Percentiles rank a stretch among this genome's conserved stretches.
Evolutionary conservation across 2,797 vertebrate species (phyloP).

Genomic region (Propithecus perrieri): DNA sequence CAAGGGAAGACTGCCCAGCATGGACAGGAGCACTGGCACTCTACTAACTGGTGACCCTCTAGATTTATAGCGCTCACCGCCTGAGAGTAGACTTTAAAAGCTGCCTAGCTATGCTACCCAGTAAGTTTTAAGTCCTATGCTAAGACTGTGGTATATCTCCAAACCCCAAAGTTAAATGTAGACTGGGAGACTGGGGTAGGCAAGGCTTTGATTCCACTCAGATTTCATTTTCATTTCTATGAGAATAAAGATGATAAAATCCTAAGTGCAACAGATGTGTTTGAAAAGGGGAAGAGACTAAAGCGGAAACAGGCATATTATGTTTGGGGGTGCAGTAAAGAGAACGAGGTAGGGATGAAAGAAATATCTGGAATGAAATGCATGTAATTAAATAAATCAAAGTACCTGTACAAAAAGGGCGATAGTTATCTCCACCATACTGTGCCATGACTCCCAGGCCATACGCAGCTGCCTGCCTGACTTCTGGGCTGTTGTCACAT

Average conservation of each 20-base stretch:
- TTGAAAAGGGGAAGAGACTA: not conserved
- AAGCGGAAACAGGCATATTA: not conserved
- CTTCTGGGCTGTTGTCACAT: slow-evolving; percentile 96
- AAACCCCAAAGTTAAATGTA: not conserved
- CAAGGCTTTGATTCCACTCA: not conserved
- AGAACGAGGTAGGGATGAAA: not conserved
- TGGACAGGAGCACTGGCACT: not conserved
- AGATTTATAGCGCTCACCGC: not conserved
- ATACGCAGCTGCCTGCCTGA: slow-evolving; percentile 97
- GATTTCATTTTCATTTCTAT: not conserved
- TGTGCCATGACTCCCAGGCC: slow-evolving; percentile 98
- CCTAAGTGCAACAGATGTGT: not conserved
- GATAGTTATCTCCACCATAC: slow-evolving; percentile 95
- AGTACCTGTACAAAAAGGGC: slow-evolving; percentile 95
- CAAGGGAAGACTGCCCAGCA: too few species aligned
- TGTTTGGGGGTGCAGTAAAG: not conserved
- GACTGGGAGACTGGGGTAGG: rapidly evolving
- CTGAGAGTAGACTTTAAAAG: not conserved
- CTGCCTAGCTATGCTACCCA: not conserved
- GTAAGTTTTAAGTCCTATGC: not conserved
- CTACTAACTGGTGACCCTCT: not conserved
- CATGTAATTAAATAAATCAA: not conserved
- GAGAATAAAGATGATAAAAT: not conserved
- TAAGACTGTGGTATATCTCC: not conserved
- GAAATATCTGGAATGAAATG: not conserved